Base-by-base conservation (phyloP, 2,113 vertebrate species). In the Hypomesus transpacificus region DNA sequence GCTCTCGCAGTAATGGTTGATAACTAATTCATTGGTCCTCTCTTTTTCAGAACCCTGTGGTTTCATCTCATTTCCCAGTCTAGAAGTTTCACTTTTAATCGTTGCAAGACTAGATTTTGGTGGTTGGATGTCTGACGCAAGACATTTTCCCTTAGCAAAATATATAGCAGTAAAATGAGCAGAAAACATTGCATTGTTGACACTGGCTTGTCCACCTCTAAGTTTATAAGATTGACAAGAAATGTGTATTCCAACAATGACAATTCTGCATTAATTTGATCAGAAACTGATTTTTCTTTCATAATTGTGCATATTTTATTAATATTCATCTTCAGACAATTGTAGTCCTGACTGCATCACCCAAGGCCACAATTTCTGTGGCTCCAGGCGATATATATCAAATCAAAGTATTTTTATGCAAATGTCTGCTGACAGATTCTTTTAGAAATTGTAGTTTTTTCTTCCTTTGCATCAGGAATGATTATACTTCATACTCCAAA, bases 1-100 rank as follows among this genome's bases (percentile, higher is more conserved):
- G 73, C 75, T 87, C 86, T 84, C 81, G 86, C 83, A 83, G 84
- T 85, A 90, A 88, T 85, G 84, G 81, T 82, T 91, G 80, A 91
- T 90, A 80, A 87, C 81, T 90, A 86, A 90, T 91, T 90, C 80
- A 91, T 86, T 75, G 81, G 63, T 67, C 68, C 58, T 60, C 17
- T 71, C 52, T 74, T 84, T 80, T 83, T 78, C 79, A 59, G 21
- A 59, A 59, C 51, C 50, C 11, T 53, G 20, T 24, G 70, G 85
- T 87, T 86, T 83, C 73, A 85, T 88, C 85, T 84, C 70, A 85
- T 87, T 87, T 85, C 71, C 66, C 69, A 74, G 72, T 84, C 80
- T 75, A 78, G 34, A 89, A 88, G 82, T 86, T 87, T 84, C 73
- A 82, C 82, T 87, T 81, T 86, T 78, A 75, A 85, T 88, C 76